These are phyloP conservation scores for Eristalis intricaria DNA, from an alignment of 2,888 invertebrate genomes.

Conservation along the genomic window DNA sequence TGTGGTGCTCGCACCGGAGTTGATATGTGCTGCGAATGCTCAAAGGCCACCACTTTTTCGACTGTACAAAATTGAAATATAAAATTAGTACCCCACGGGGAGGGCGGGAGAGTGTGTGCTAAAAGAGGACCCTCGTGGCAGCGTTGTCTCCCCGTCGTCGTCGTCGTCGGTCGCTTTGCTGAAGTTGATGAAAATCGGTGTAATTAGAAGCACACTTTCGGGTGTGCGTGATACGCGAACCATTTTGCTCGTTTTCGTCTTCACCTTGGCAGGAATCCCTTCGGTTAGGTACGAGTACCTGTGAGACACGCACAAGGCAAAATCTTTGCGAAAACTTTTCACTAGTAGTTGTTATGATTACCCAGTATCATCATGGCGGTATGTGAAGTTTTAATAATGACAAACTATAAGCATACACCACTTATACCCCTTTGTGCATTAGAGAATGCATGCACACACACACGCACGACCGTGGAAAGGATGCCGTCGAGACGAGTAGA, in stretches of 20 bases:
- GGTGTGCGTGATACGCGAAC: slow-evolving; percentile 50
- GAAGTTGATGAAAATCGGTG: slow-evolving; percentile 43
- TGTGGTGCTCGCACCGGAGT: not conserved
- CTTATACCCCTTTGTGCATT: slow-evolving; percentile 58
- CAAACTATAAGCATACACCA: slow-evolving; percentile 61
- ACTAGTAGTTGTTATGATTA: slow-evolving; percentile 50
- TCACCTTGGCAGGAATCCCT: slow-evolving; percentile 38
- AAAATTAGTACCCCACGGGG: slow-evolving; percentile 43
- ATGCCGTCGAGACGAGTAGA: slow-evolving; percentile 17
- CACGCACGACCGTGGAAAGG: not conserved
- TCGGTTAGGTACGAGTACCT: not conserved
- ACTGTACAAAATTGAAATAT: slow-evolving; percentile 68
- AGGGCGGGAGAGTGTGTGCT: not conserved
- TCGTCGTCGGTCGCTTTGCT: not conserved
- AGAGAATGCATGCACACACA: slow-evolving; percentile 15
- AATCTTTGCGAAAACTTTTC: slow-evolving; percentile 38
- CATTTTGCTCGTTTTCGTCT: slow-evolving; percentile 27
- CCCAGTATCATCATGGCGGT: slow-evolving; percentile 60
- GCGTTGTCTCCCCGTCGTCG: not conserved
- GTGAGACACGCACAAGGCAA: slow-evolving; percentile 7
- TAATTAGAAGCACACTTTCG: slow-evolving; percentile 67
- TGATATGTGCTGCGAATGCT: not conserved
- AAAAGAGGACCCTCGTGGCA: not conserved
- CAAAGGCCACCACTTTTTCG: slow-evolving; percentile 39
- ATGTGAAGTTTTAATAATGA: slow-evolving; percentile 69